Conservation (phyloP, 2,797 vertebrate genomes). For the Myiothlypis chrysogaster region DNA sequence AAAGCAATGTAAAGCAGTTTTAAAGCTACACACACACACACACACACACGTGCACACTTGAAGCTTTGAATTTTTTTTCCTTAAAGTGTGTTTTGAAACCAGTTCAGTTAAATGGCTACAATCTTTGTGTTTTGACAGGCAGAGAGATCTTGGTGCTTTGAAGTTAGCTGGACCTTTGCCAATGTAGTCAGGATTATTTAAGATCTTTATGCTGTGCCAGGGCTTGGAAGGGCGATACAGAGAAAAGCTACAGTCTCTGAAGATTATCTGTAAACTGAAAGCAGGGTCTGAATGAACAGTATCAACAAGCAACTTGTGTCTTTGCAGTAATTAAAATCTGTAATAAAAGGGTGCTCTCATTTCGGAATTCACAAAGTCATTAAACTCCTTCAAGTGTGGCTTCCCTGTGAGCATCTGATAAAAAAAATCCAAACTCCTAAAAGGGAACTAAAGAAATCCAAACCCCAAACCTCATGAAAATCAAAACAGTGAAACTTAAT, state of each 20-base stretch:
- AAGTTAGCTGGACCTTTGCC: conserved; percentile 5
- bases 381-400: neutral
- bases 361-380: neutral
- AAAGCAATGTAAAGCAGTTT: neutral
- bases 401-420: neutral
- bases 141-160: neutral
- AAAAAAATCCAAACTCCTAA: neutral
- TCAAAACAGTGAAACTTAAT: neutral
- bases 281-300: neutral
- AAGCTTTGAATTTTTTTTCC: neutral
- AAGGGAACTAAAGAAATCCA: neutral
- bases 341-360: neutral
- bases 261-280: neutral
- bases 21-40: neutral
- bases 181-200: neutral
- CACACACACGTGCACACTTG: neutral
- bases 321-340: conserved; percentile 26
- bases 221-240: neutral
- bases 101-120: neutral
- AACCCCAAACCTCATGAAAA: neutral
- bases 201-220: neutral
- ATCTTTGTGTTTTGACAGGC: conserved; percentile 28
- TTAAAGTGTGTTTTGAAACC: neutral
- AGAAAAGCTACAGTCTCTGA: neutral
- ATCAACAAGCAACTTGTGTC: neutral